Conservation (phyloP, 2,113 vertebrate genomes). For the Elgaria multicarinata region DNA sequence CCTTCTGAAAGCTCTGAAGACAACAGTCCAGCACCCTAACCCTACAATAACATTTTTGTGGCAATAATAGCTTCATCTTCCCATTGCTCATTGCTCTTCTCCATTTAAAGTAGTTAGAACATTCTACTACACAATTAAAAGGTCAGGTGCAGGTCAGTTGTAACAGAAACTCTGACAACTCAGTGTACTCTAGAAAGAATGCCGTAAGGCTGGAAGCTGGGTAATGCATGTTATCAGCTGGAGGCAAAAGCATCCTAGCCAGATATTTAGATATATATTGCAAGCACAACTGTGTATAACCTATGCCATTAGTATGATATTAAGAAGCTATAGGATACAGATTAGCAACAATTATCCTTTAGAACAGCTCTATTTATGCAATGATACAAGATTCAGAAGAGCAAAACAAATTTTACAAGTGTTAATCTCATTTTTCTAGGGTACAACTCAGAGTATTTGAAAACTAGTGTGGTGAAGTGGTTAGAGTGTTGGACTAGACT, state of each 20-base stretch:
- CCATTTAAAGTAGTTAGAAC: conserved; percentile 2
- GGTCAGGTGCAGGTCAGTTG: neutral
- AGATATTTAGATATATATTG: neutral
- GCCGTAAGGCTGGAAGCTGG: neutral
- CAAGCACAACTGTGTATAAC: neutral
- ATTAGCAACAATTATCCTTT: neutral
- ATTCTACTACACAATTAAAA: neutral
- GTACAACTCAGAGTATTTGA: no score
- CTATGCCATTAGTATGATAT: neutral
- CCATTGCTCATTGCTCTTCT: neutral
- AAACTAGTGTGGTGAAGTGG: no score
- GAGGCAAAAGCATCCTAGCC: neutral
- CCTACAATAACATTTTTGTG: neutral
- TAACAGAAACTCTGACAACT: neutral
- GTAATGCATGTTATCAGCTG: neutral
- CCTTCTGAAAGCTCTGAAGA: neutral
- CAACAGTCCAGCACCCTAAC: neutral
- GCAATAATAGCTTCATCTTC: neutral
- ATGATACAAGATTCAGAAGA: neutral
- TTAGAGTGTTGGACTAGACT: no score
- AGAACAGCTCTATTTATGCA: neutral
- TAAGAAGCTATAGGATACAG: neutral
- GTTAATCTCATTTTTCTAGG: neutral
- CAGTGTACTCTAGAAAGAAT: neutral
- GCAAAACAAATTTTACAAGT: neutral